Evolutionary conservation across 1,140 invertebrate species (phyloP), one percentile per base, ranked within the genome.

Genomic region (Drosophila yakuba): DNA sequence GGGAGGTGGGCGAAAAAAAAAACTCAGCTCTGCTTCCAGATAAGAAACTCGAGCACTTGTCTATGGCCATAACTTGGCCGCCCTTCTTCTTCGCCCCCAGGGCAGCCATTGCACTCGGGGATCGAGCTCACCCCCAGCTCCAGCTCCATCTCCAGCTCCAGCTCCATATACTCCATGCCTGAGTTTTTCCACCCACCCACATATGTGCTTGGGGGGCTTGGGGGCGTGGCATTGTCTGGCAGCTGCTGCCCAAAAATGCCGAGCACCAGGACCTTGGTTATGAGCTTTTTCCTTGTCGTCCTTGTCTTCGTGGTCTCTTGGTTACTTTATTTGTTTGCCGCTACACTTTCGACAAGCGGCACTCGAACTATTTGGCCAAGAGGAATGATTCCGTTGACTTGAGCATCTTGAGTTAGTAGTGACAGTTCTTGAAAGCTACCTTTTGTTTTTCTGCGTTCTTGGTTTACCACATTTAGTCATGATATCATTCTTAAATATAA

Each of bases 261-360:
- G 57, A 45, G 41, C 52, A 28, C 39, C 60, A 63, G 69, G 75
- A 66, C 59, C 78, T 85, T 55, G 60, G 82, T 86, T 85, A 86
- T 85, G 74, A 86, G 82, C 57, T 71, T 82, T 78, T 45, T 69
- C 74, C 62, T 78, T 69, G 79, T 68, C 76, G 62, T 73, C 62
- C 80, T 78, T 74, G 36, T 50, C 47, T 57, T 58, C 51, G 62
- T 75, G 64, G 72, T 77, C 45, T 59, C 38, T 56, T 59, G 56
- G 43, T 62, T 69, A 50, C 54, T 74, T 63, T 74, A 60, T 69
- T 76, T 57, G 44, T 43, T 78, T 63, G 51, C 32, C 15, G 44
- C 44, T 66, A 78, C 79, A 45, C 62, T 72, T 32, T 7, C 51
- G n/a, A n/a, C 20, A 41, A 50, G 48, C 17, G 36, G 51, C n/a